Conservation (phyloP, 2,113 vertebrate species). For the Epinephelus fuscoguttatus region DNA sequence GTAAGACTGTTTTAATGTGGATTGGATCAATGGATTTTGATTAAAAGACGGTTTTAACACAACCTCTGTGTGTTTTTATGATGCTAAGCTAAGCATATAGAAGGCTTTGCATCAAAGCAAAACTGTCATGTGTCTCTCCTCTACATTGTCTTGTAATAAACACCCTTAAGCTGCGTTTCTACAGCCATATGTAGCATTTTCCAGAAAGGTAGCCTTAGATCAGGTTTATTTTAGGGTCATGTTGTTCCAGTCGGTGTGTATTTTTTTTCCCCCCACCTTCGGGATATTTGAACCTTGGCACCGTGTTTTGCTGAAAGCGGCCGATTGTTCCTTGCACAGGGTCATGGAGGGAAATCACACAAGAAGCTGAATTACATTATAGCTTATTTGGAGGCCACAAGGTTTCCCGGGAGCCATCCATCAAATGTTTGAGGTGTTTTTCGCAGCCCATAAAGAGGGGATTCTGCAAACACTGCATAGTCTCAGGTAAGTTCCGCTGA, state of each 20-base stretch:
- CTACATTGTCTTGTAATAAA: constrained; percentile 24
- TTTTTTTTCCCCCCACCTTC: constrained; percentile 40
- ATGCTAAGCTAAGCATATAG: background rate
- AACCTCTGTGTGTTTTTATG: background rate
- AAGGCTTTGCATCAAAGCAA: constrained; percentile 23
- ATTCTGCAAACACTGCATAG: constrained; percentile 77
- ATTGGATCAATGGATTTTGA: background rate
- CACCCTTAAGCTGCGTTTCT: constrained; percentile 18
- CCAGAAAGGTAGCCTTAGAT: constrained; percentile 24
- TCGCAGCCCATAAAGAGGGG: constrained; percentile 53
- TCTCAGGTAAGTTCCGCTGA: constrained; percentile 52
- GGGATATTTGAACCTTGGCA: constrained; percentile 79
- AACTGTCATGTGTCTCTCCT: constrained; percentile 5
- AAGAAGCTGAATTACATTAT: constrained; percentile 80
- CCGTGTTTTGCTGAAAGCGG: constrained; percentile 74
- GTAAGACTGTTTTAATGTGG: background rate
- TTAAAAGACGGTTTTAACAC: background rate
- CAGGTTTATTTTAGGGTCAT: constrained; percentile 57
- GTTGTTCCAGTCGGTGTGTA: constrained; percentile 57
- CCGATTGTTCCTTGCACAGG: constrained; percentile 73
- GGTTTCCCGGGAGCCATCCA: constrained; percentile 80
- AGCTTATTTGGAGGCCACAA: constrained; percentile 81
- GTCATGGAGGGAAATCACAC: constrained; percentile 79
- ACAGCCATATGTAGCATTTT: constrained; percentile 39
- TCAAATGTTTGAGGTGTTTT: constrained; percentile 73